phyloP scores from a whole-genome alignment of 2,797 vertebrate species.

The Acropternis orthonyx region DNA sequence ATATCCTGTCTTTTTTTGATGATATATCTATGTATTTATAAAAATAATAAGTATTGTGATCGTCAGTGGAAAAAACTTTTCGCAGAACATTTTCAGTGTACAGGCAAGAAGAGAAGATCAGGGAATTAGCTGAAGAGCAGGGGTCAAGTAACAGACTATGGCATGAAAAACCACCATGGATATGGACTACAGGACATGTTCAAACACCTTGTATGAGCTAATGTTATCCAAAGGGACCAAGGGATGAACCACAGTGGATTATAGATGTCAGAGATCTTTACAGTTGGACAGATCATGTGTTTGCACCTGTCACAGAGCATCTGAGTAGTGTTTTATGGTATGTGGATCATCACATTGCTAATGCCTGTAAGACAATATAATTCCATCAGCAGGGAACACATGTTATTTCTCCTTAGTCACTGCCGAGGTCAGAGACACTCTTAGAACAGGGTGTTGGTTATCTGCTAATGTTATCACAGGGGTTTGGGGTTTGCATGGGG shows the following conservation, averaged over 20 bases:
- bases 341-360: conserved; percentile 45
- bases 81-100: background rate
- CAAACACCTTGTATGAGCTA: background rate
- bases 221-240: background rate
- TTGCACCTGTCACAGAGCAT: conserved; percentile 60
- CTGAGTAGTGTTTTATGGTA: conserved; percentile 23
- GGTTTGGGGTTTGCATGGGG: background rate
- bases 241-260: background rate
- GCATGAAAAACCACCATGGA: background rate
- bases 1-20: background rate
- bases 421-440: conserved; percentile 25
- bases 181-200: background rate
- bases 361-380: conserved; percentile 59
- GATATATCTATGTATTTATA: rapidly evolving
- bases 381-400: conserved; percentile 12
- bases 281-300: conserved; percentile 33
- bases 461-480: background rate
- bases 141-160: background rate
- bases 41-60: background rate
- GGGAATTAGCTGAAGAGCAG: background rate
- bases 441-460: background rate
- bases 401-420: conserved; percentile 49
- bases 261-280: conserved; percentile 29
- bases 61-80: background rate
- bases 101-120: background rate